Evolutionary conservation across 2,113 vertebrate species (phyloP), one percentile per base, ranked within the genome.

Genomic region (Epinephelus fuscoguttatus): DNA sequence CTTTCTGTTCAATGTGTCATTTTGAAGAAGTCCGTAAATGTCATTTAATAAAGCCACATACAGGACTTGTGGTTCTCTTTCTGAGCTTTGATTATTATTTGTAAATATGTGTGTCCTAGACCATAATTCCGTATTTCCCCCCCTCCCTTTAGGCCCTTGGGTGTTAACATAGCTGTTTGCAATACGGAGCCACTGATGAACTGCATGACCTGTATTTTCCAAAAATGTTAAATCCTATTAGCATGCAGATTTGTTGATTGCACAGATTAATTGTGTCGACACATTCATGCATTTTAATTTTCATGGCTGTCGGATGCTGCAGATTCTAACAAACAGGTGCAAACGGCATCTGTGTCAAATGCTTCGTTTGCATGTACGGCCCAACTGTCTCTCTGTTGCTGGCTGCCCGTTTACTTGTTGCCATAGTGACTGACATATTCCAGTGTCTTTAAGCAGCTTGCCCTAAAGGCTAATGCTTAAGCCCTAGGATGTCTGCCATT

Each of bases 401-500:
- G 69, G 61, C 52, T 84, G 75, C 62, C 80, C 23, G 33, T 91
- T 80, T 86, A 88, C 75, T 81, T 82, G 82, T 90, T 89, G 82
- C 90, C 75, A 91, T 89, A 87, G 90, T 79, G 80, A 90, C 85
- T 81, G 70, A 76, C 70, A 84, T 91, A 84, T 88, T 91, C 52
- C 82, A 59, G 27, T 77, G 77, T 79, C 77, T 89, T 84, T 62
- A 64, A 81, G 82, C 67, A 71, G 80, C 81, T 84, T 86, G 80
- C 70, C 75, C 75, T 74, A 27, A 82, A 88, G 85, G 72, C 77
- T 87, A 78, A 87, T 64, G 52, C 79, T 75, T 88, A 80, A 90
- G 73, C 84, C 74, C 49, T 66, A 64, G 74, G 78, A 89, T 85
- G 68, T 90, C 81, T 91, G 88, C 87, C 91, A 92, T 92, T 92